Base-by-base conservation (phyloP, 2,888 invertebrate genomes). In the Archaeoteleia sp. region DNA sequence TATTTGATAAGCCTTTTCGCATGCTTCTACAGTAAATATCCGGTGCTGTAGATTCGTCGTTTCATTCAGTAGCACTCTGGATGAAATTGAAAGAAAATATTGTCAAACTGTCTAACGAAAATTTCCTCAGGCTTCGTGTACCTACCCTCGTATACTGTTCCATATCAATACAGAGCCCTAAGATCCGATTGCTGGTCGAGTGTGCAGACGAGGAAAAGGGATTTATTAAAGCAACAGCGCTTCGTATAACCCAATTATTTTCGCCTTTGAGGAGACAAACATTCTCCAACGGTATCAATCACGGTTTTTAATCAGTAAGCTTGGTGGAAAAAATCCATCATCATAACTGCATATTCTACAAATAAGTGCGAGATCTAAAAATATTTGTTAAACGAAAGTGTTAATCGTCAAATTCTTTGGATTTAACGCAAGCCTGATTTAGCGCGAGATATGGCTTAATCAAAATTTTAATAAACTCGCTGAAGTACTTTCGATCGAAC, bases 71-170 rank as follows among this genome's bases (percentile, higher is more conserved):
- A 37, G 42, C 35, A 57, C 68, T 57, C 42, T 35, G 53, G 43
- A 58, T 61, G 53, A 78, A 78, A 82, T 80, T 77, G 76, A 80
- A 80, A 78, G 78, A 81, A 80, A 81, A 80, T 78, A 81, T 74
- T 69, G 72, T 67, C 61, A 29, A 62, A 67, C 45, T 67, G 61
- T 67, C 67, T 62, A 67, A 57, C 51, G 62, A 63, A 67, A 57
- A 67, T 61, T 67, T 61, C 67, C 61, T 55, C 61, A 32, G 58
- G 65, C 57, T 40, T 39, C 30, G 45, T 60, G 55, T 37, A 65
- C 65, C 46, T 65, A 48, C 54, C 54, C 48, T 61, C 57, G 39
- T 54, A 39, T 39, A 35, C 48, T 12, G 30, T 35, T 37, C 23
- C 32, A 43, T 39, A 35, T 54, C 67, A 67, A 61, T 61, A 53